These are phyloP conservation scores for Labeo calbasu DNA, from an alignment of 2,797 vertebrate genomes.

Conservation along the genomic window DNA sequence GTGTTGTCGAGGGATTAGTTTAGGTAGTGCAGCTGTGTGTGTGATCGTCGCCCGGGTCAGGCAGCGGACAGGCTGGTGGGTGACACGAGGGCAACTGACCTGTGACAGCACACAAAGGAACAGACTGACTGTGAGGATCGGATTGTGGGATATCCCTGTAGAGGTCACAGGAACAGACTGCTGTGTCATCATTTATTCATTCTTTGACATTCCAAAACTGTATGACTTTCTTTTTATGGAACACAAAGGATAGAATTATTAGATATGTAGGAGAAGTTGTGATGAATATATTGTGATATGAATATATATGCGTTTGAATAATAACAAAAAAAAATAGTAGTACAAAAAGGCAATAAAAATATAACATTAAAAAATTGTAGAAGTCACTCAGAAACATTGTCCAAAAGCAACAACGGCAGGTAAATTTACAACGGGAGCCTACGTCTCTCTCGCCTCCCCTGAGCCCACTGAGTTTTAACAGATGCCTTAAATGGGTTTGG, in stretches of 20 bases:
- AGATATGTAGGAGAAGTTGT: too few relatives aligned
- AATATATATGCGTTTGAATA: too few relatives aligned
- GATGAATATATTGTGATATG: too few relatives aligned
- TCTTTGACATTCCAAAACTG: not conserved
- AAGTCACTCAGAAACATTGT: too few relatives aligned
- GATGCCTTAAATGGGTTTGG: too few relatives aligned
- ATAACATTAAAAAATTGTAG: too few relatives aligned
- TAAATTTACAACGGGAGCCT: too few relatives aligned
- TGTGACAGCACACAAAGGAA: conserved; percentile 9
- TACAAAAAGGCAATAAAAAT: too few relatives aligned
- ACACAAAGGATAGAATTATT: not conserved
- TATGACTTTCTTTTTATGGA: not conserved
- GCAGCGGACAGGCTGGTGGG: not conserved
- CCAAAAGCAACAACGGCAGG: too few relatives aligned
- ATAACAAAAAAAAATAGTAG: too few relatives aligned
- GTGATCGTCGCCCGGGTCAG: not conserved
- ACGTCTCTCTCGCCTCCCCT: too few relatives aligned
- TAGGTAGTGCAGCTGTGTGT: not conserved
- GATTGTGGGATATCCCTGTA: conserved; percentile 20
- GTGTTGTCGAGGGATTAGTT: conserved; percentile 5
- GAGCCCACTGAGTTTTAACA: too few relatives aligned
- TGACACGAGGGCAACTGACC: conserved; percentile 1
- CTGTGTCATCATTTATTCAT: not conserved
- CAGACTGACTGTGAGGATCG: not conserved
- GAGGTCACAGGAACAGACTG: conserved; percentile 22